Evolutionary conservation across 2,888 invertebrate species (phyloP).

Genomic region (Xestia ashworthii): DNA sequence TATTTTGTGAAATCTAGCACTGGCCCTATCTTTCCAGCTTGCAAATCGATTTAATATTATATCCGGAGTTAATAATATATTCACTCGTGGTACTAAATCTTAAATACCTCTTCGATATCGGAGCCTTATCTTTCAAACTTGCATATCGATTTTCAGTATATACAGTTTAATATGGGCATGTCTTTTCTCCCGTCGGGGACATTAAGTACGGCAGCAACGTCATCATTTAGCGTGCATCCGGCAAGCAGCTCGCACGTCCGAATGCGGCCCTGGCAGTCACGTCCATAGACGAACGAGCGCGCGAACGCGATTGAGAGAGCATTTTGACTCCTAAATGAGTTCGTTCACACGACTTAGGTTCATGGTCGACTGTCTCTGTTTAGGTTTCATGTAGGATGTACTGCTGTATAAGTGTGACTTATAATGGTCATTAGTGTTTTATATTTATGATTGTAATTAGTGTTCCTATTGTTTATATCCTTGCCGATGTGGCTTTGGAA

Average conservation of each 20-base stretch:
- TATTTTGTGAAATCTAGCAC: neutral
- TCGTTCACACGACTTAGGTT: conserved; percentile 77
- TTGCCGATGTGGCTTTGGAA: neutral
- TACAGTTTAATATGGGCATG: conserved; percentile 51
- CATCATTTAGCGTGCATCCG: conserved; percentile 64
- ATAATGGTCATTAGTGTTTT: conserved; percentile 55
- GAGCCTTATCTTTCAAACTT: conserved; percentile 17
- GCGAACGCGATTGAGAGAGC: conserved; percentile 76
- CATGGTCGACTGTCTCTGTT: conserved; percentile 62
- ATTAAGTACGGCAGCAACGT: conserved; percentile 56
- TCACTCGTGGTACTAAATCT: neutral
- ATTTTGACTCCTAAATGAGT: conserved; percentile 88
- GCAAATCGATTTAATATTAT: neutral
- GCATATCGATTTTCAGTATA: conserved; percentile 49
- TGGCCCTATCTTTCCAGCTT: neutral
- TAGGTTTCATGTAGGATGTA: conserved; percentile 62
- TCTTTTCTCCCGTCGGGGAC: conserved; percentile 52
- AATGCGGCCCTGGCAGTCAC: conserved; percentile 77
- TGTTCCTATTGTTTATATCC: conserved; percentile 40
- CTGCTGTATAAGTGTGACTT: conserved; percentile 49
- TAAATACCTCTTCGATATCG: conserved; percentile 15
- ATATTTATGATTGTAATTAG: conserved; percentile 55
- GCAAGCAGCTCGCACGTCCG: conserved; percentile 58
- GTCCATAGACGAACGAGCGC: conserved; percentile 78
- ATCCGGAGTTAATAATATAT: conserved; percentile 7